Percentiles rank a stretch among this genome's conserved stretches.
Evolutionary conservation across 1,140 invertebrate genomes (phyloP).

Genomic region (Drosophila sechellia): DNA sequence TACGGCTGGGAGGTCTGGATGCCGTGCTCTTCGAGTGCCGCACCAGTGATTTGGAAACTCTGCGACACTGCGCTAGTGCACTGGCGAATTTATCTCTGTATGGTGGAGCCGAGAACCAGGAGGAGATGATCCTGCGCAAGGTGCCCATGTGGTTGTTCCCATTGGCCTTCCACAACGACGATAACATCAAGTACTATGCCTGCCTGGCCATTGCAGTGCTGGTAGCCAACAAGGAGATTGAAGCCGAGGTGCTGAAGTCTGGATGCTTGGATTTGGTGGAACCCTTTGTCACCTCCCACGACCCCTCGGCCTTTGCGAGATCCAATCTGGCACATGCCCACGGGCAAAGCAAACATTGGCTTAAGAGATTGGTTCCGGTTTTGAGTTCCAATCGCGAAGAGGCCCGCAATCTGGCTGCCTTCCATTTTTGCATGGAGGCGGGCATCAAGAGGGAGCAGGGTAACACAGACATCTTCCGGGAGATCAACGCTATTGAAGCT

Average conservation of each 20-base stretch:
- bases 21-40: conserved; percentile 97
- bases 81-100: conserved; percentile 98
- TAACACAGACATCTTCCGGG: conserved; percentile 96
- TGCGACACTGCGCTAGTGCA: conserved; percentile 97
- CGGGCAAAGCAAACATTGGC: conserved; percentile 98
- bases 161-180: conserved; percentile 97
- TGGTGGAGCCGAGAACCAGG: conserved; percentile 98
- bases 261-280: conserved; percentile 98
- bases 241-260: conserved; percentile 97
- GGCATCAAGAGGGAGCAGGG: conserved; percentile 98
- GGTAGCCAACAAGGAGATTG: conserved; percentile 99
- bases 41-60: conserved; percentile 95
- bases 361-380: conserved; percentile 96
- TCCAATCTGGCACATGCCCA: conserved; percentile 96
- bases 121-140: conserved; percentile 98
- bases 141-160: conserved; percentile 99
- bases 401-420: conserved; percentile 97
- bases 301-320: conserved; percentile 97
- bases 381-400: conserved; percentile 97
- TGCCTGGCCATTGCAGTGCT: conserved; percentile 98
- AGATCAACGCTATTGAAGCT: conserved; percentile 97
- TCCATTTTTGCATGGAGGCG: conserved; percentile 99
- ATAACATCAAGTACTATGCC: conserved; percentile 99
- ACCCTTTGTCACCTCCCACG: conserved; percentile 97
- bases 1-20: conserved; percentile 93